Conservation (phyloP, 2,888 invertebrate genomes). For the Diabrotica balteata region DNA sequence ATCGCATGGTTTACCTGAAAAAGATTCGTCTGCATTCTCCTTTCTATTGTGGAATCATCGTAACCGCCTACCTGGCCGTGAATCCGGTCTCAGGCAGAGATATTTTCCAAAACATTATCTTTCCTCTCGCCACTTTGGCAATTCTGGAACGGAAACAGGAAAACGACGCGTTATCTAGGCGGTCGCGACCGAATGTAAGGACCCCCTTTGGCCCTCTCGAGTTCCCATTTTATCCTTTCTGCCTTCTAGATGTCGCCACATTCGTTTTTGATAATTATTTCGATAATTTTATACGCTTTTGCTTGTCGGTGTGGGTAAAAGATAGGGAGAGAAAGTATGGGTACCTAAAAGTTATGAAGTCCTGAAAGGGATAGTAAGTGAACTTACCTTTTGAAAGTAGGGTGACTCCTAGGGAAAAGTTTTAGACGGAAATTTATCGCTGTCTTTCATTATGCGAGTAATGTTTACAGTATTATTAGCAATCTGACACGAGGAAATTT, state of each 20-base stretch:
- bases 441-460: background rate
- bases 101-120: conserved; percentile 56
- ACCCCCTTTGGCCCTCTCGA: conserved; percentile 3
- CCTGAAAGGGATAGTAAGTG: conserved; percentile 7
- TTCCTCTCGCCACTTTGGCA: conserved; percentile 55
- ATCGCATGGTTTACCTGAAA: conserved; percentile 1
- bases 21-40: conserved; percentile 8
- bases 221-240: conserved; percentile 14
- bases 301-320: conserved; percentile 12
- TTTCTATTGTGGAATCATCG: conserved; percentile 3
- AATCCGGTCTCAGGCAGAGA: conserved; percentile 49
- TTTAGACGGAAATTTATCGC: conserved; percentile 1
- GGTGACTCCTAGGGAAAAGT: conserved; percentile 3
- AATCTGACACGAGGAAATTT: no score
- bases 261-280: conserved; percentile 41
- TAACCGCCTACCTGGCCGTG: conserved; percentile 48
- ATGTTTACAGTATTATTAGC: no score
- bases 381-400: conserved; percentile 8
- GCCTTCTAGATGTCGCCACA: conserved; percentile 37
- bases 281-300: conserved; percentile 38
- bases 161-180: conserved; percentile 50
- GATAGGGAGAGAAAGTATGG: conserved; percentile 15
- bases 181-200: conserved; percentile 35
- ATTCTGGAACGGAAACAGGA: conserved; percentile 53
- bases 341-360: conserved; percentile 11